Base-by-base conservation (phyloP, 2,113 vertebrate genomes). In the Triplophysa dalaica region DNA sequence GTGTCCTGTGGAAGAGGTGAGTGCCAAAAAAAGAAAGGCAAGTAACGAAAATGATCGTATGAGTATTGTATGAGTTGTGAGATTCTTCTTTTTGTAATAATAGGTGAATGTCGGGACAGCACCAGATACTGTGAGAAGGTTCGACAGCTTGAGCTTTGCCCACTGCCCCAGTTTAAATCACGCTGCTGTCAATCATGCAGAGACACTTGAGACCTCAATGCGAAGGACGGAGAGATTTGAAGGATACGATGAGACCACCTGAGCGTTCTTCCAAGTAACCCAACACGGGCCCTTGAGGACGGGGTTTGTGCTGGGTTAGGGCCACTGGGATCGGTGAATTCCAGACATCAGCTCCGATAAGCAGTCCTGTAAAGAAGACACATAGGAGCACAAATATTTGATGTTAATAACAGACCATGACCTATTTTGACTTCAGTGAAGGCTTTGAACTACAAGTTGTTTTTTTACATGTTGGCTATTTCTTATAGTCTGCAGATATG, bases 111-210 rank as follows among this genome's bases (percentile, higher is more conserved):
- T 89, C 94, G 90, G 85, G 97, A 99, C 89, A 98, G 95, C 86
- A 98, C 95, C 41, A 92, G 95, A 84, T 98, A 98, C 90, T 99
- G 97, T 79, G 96, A 98, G 92, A 98, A 96, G 89, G 97, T 97
- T 45, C 93, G 92, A 79, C 95, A 97, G 89, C 93, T 98, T 85
- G 94, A 97, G 78, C 95, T 99, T 77, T 99, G 97, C 87, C 92
- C 94, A 1, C 92, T 98, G 78, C 91, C 92, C 69, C 96, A 97
- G 88, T 98, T 96, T 87, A 94, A 95, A 88, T 94, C 89, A 73
- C 96, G 96, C 81, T 98, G 97, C 91, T 99, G 97, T 85, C 93
- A 93, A 73, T 96, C 96, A 69, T 99, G 97, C 84, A 91, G 88
- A 83, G 93, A 94, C 90, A 94, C 91, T 73, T 98, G 94, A 98